phyloP scores from a whole-genome alignment of 2,113 vertebrate genomes.

The Oncorhynchus clarkii region DNA sequence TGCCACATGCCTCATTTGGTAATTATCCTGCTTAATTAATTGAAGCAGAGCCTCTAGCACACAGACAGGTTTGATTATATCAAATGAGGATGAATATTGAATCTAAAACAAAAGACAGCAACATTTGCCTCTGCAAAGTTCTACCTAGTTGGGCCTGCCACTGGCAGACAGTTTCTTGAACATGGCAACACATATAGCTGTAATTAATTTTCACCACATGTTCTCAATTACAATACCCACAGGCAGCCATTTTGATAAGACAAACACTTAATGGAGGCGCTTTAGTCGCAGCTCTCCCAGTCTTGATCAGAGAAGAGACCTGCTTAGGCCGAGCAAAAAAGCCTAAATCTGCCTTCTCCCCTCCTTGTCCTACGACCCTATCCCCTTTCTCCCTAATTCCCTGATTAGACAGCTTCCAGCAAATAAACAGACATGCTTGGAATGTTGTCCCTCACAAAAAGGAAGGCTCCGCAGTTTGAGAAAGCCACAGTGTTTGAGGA shows the following conservation, averaged over 20 bases:
- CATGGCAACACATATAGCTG: conserved; percentile 21
- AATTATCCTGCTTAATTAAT: conserved; percentile 74
- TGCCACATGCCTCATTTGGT: conserved; percentile 66
- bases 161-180: conserved; percentile 17
- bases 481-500: conserved; percentile 53
- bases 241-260: conserved; percentile 62
- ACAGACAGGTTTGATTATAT: conserved; percentile 61
- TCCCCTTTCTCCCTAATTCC: neutral
- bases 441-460: conserved; percentile 55
- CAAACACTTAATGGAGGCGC: conserved; percentile 56
- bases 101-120: conserved; percentile 40
- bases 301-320: conserved; percentile 13
- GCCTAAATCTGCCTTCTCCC: neutral
- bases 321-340: neutral
- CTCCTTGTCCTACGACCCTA: neutral
- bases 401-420: conserved; percentile 35
- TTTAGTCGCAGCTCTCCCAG: conserved; percentile 38
- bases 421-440: conserved; percentile 49
- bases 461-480: conserved; percentile 24
- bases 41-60: conserved; percentile 59
- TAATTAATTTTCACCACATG: conserved; percentile 56
- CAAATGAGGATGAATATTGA: neutral
- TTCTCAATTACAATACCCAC: conserved; percentile 59
- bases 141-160: neutral
- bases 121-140: neutral